phyloP scores from a whole-genome alignment of 1,140 invertebrate genomes.

The Schlechtendalia chinensis region DNA sequence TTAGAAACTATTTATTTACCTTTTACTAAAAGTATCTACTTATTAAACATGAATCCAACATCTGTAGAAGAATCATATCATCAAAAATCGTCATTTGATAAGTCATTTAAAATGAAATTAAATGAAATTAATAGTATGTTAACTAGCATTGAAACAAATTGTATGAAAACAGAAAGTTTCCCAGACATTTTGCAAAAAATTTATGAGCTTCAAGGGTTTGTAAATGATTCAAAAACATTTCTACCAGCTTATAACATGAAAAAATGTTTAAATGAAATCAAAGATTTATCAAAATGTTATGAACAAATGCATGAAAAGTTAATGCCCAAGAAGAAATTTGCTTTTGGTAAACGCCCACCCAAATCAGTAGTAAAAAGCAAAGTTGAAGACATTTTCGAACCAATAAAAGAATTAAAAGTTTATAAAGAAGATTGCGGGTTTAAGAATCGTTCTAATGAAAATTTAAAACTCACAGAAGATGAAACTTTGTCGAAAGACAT shows the following conservation, averaged over 20 bases:
- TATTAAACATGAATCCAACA: background rate
- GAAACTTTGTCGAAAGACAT: conserved; percentile 25
- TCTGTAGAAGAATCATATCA: background rate
- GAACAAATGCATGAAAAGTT: conserved; percentile 28
- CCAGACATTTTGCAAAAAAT: conserved; percentile 37
- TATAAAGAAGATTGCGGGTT: conserved; percentile 41
- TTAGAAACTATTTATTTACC: background rate
- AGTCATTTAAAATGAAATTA: conserved; percentile 15
- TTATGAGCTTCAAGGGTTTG: conserved; percentile 21
- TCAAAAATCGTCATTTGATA: conserved; percentile 37
- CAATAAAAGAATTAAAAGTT: conserved; percentile 5
- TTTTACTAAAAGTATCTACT: background rate
- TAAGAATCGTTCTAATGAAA: conserved; percentile 31
- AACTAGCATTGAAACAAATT: conserved; percentile 8
- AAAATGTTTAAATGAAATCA: conserved; percentile 26
- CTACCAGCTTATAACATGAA: conserved; percentile 40
- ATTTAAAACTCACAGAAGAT: conserved; percentile 7
- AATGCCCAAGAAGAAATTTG: conserved; percentile 38
- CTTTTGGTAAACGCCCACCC: conserved; percentile 28
- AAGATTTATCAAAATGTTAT: conserved; percentile 17
- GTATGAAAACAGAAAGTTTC: background rate
- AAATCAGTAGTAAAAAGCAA: background rate
- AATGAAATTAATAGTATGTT: conserved; percentile 29
- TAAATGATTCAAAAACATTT: conserved; percentile 37
- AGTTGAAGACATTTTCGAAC: conserved; percentile 11